These are phyloP conservation scores for Melanotaenia boesemani DNA, from an alignment of 2,797 vertebrate species.

Conservation along the genomic window DNA sequence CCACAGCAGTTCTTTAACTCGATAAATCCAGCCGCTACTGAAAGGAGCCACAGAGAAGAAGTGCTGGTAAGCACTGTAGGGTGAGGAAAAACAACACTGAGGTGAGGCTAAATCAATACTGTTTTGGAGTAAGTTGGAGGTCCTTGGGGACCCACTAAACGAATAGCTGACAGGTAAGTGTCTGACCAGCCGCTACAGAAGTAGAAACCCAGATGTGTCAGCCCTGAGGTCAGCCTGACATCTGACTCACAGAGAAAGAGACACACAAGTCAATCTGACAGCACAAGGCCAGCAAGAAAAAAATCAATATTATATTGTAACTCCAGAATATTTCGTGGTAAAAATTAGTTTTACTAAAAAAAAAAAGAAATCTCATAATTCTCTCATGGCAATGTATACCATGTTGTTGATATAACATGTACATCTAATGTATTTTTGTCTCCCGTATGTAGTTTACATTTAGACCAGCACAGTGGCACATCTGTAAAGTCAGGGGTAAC, in stretches of 20 bases:
- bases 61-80: conserved; percentile 58
- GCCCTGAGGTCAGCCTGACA: conserved; percentile 61
- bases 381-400: conserved; percentile 5
- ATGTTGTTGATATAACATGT: conserved; percentile 11
- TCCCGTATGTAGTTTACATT: conserved; percentile 15
- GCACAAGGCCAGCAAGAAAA: conserved; percentile 35
- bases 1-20: conserved; percentile 27
- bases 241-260: conserved; percentile 56
- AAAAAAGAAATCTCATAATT: background rate
- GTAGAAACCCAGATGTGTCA: conserved; percentile 61
- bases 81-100: conserved; percentile 71
- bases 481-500: conserved; percentile 38
- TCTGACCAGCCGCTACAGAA: conserved; percentile 59
- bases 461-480: conserved; percentile 28
- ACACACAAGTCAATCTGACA: conserved; percentile 51
- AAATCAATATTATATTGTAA: conserved; percentile 54
- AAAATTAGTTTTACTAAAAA: conserved; percentile 32
- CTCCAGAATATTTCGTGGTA: conserved; percentile 32
- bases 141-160: conserved; percentile 70
- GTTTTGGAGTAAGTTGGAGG: conserved; percentile 62
- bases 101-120: conserved; percentile 73
- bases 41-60: conserved; percentile 45
- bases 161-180: conserved; percentile 74
- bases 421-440: conserved; percentile 7
- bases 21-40: conserved; percentile 40